Percentiles rank a stretch among this genome's conserved stretches.
These are phyloP conservation scores for Oreonectes daqikongensis DNA, from an alignment of 2,797 vertebrate genomes.

Conservation along the genomic window DNA sequence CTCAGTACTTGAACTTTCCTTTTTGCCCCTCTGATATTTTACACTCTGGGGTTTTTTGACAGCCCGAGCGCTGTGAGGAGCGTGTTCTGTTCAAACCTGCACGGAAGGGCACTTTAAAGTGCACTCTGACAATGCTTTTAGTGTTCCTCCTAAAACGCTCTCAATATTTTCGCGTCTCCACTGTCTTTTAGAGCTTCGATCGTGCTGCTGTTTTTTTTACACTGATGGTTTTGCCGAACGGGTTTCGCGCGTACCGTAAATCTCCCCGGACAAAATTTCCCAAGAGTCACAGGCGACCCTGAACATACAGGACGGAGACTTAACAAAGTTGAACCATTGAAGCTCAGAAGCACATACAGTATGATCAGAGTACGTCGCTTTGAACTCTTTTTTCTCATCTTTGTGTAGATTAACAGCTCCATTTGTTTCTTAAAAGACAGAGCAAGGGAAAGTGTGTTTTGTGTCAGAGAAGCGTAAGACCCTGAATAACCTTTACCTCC, in stretches of 20 bases:
- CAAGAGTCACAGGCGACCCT: constrained; percentile 28
- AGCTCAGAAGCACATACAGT: neutral
- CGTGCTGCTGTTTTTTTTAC: neutral
- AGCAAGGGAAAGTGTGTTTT: neutral
- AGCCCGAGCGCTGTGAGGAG: constrained; percentile 2
- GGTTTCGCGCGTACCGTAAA: neutral
- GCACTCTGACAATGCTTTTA: constrained; percentile 47
- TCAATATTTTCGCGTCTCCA: constrained; percentile 28
- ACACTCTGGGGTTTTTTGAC: constrained; percentile 35
- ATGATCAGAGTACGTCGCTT: neutral
- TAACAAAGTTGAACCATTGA: neutral
- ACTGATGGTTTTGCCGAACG: constrained; percentile 7
- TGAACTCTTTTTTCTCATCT: neutral
- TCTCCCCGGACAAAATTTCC: constrained; percentile 13
- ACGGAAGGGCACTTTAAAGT: constrained; percentile 40
- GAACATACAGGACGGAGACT: neutral
- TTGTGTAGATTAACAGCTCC: neutral
- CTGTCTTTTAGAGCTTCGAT: constrained; percentile 34
- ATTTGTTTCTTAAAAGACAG: constrained; percentile 3
- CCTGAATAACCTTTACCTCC: neutral
- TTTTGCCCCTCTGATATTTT: constrained; percentile 11
- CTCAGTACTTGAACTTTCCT: constrained; percentile 32
- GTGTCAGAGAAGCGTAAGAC: neutral
- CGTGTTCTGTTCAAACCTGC: constrained; percentile 17
- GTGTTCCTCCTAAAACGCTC: constrained; percentile 42